These are phyloP conservation scores for Harmothoe impar DNA, from an alignment of 2,888 invertebrate species.

Conservation along the genomic window DNA sequence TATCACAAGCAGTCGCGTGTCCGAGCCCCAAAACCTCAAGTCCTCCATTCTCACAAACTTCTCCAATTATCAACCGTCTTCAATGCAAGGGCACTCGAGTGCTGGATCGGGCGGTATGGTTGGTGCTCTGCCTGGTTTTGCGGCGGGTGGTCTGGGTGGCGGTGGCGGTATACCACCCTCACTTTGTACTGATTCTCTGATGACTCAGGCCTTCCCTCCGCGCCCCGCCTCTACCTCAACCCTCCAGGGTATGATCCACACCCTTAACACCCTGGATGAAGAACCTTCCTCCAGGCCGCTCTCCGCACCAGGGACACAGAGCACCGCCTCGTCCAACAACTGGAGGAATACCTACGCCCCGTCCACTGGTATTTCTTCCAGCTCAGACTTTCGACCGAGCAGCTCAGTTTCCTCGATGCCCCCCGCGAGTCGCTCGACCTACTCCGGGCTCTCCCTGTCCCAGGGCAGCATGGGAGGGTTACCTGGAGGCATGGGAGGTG, in stretches of 20 bases:
- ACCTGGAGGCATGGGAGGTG: too few relatives aligned
- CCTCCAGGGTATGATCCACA: constrained; percentile 35
- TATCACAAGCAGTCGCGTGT: not conserved
- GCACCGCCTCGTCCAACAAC: not conserved
- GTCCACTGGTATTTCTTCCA: not conserved
- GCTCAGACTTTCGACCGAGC: constrained; percentile 14
- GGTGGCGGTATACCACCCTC: too few relatives aligned
- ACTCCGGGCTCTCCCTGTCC: not conserved
- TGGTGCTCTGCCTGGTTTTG: not conserved
- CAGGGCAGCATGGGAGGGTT: not conserved
- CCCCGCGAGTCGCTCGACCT: not conserved
- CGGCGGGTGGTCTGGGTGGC: not conserved
- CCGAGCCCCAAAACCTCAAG: not conserved
- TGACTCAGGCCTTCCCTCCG: not conserved
- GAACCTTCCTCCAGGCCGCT: not conserved
- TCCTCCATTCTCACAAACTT: not conserved
- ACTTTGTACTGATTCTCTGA: not conserved
- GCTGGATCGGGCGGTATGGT: not conserved
- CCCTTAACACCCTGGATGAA: not conserved
- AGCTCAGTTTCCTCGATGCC: constrained; percentile 2
- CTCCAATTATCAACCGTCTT: not conserved
- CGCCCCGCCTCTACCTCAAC: constrained; percentile 41
- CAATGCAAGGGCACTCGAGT: not conserved
- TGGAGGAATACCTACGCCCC: not conserved
- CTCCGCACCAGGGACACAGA: not conserved